These are phyloP conservation scores for Mythimna lalbum DNA, from an alignment of 2,888 invertebrate species.

Conservation along the genomic window DNA sequence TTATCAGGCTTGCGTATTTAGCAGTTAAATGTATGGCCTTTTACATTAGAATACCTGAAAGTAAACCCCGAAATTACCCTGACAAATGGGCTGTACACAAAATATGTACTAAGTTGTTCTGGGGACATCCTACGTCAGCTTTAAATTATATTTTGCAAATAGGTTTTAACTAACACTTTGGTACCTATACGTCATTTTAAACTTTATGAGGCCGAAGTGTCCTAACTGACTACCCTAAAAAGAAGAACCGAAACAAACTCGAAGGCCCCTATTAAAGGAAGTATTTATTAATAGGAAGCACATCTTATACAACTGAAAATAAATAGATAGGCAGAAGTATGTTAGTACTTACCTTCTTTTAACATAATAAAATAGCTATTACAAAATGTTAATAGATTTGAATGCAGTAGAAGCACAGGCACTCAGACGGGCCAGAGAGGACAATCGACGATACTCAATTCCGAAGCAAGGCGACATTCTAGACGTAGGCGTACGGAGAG, in stretches of 20 bases:
- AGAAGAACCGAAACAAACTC: too few species aligned
- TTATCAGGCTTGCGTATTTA: neutral
- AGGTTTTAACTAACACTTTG: too few species aligned
- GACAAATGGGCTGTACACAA: neutral
- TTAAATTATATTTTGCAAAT: too few species aligned
- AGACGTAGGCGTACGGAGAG: slow-evolving; percentile 70
- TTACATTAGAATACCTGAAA: neutral
- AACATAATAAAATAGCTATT: slow-evolving; percentile 6
- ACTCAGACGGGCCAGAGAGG: slow-evolving; percentile 90
- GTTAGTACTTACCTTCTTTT: neutral
- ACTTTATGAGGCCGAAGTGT: too few species aligned
- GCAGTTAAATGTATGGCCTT: too few species aligned
- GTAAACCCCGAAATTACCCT: neutral
- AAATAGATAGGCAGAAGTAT: neutral
- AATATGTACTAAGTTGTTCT: neutral
- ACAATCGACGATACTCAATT: slow-evolving; percentile 78
- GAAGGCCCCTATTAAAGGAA: too few species aligned
- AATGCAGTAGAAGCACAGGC: slow-evolving; percentile 91
- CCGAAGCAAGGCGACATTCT: slow-evolving; percentile 83
- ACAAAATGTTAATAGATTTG: slow-evolving; percentile 76
- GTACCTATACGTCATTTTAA: too few species aligned
- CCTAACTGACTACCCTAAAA: too few species aligned
- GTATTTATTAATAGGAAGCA: neutral
- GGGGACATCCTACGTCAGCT: too few species aligned
- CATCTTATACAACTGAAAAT: neutral